Conservation (phyloP, 1,140 invertebrate genomes). For the Caenorhabditis brenneri region DNA sequence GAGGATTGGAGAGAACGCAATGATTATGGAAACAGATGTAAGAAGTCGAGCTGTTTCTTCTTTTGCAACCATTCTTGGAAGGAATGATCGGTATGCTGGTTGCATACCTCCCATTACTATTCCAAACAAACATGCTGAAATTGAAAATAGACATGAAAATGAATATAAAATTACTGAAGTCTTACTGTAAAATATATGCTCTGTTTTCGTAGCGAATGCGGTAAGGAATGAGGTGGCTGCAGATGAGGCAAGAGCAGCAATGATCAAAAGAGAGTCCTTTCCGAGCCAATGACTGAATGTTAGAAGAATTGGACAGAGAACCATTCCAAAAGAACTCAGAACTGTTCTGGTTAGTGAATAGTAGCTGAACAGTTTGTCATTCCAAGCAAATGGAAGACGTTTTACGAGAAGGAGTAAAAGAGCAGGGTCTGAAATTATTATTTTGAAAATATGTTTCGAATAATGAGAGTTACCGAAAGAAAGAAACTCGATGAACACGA, state of each 20-base stretch:
- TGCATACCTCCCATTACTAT: slow-evolving; percentile 47
- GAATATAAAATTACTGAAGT: too few relatives aligned
- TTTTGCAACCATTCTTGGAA: slow-evolving; percentile 58
- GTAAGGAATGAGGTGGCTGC: slow-evolving; percentile 48
- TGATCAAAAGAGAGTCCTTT: slow-evolving; percentile 51
- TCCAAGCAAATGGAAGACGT: slow-evolving; percentile 53
- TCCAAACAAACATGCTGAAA: slow-evolving; percentile 39
- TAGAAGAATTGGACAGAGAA: slow-evolving; percentile 15
- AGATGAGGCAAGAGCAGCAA: slow-evolving; percentile 29
- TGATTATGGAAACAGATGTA: slow-evolving; percentile 51
- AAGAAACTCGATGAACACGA: slow-evolving; percentile 57
- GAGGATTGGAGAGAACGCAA: slow-evolving; percentile 54
- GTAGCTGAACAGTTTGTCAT: slow-evolving; percentile 49
- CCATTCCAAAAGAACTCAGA: slow-evolving; percentile 19
- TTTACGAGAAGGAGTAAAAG: slow-evolving; percentile 54
- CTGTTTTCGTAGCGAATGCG: slow-evolving; percentile 44
- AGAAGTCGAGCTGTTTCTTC: slow-evolving; percentile 55
- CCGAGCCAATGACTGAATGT: slow-evolving; percentile 29
- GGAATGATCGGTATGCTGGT: slow-evolving; percentile 56
- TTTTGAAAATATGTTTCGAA: too few relatives aligned
- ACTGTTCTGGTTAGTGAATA: background rate
- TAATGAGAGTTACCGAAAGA: too few relatives aligned
- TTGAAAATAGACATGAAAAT: too few relatives aligned
- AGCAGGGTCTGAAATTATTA: too few relatives aligned
- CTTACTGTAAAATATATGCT: slow-evolving; percentile 47